A percentile compares a stretch with the other conserved stretches of the same genome.
These are phyloP conservation scores for Serinus canaria DNA, from an alignment of 2,113 vertebrate species.

Conservation along the genomic window DNA sequence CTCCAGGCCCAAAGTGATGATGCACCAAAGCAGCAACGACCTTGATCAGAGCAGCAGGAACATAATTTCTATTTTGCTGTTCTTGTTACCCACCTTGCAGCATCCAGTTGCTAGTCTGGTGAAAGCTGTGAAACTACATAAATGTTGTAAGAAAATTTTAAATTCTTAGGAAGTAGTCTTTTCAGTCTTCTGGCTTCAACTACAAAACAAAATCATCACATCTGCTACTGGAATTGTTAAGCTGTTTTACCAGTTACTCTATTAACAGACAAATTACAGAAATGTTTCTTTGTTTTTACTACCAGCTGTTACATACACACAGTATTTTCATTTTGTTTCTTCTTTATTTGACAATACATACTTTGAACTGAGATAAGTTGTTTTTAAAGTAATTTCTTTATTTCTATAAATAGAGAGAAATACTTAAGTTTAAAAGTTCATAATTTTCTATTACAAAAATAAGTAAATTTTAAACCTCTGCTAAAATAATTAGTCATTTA, in stretches of 20 bases:
- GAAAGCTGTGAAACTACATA: not conserved
- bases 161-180: not conserved
- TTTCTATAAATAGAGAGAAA: not conserved
- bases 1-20: not conserved
- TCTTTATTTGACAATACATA: not conserved
- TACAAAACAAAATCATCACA: not conserved
- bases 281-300: not conserved
- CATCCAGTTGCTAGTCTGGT: not conserved
- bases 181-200: not conserved
- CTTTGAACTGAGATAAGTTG: not conserved
- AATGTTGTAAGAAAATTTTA: not conserved
- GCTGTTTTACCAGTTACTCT: not conserved
- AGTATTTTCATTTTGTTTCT: not conserved
- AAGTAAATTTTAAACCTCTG: not conserved
- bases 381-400: not conserved
- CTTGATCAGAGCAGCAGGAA: not conserved
- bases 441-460: not conserved
- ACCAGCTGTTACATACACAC: not conserved
- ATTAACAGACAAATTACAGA: not conserved
- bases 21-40: not conserved
- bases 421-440: not conserved
- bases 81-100: not conserved
- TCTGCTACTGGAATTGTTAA: not conserved
- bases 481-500: not conserved
- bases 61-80: fast-evolving